Evolutionary conservation across 2,113 vertebrate genomes (phyloP), one percentile per base, ranked within the genome.

Genomic region (Apteryx mantelli): DNA sequence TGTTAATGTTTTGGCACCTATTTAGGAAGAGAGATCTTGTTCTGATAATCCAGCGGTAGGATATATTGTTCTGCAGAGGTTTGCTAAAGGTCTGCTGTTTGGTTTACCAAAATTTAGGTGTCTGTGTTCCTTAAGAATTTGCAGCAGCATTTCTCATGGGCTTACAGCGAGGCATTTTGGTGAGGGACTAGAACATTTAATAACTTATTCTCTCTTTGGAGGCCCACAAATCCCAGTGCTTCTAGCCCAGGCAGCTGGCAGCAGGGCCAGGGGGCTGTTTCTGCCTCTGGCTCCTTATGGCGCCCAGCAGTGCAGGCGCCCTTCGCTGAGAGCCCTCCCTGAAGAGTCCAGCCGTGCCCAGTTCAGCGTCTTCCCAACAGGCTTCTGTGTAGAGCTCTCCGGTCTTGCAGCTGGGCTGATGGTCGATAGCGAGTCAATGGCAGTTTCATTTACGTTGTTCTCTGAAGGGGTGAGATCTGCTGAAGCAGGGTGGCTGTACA

Each of bases 241-340:
- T 61, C 60, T 46, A 21, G 25, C 14, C 4, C 38, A 46, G 44
- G 5, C 34, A 40, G 46, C 38, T 60, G 52, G 5, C 34, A 40
- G 46, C 53, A 32, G 68, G 19, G n/a, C 32, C 0, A 0, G 7
- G 3, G 4, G 5, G 16, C 46, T 50, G 6, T 63, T 79, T 28
- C 61, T 50, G 68, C 75, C n/a, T 38, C n/a, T 0, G 0, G 20
- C 4, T 19, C 8, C 21, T 17, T 2, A 6, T 40, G 61, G 61
- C 30, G 7, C 7, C 0, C 0, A 4, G 28, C 53, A 42, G 30
- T 14, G 9, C 26, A 4, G 64, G 11, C 26, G 26, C 64, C n/a
- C n/a, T 53, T 53, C 70, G 28, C n/a, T 36, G 48, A 50, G 69
- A n/a, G 46, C 24, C 17, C 52, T 73, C 68, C 24, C 15, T 5